A percentile compares a stretch with the other conserved stretches of the same genome.
Conservation (phyloP, 2,888 invertebrate species). For the Euspilapteryx auroguttella region DNA sequence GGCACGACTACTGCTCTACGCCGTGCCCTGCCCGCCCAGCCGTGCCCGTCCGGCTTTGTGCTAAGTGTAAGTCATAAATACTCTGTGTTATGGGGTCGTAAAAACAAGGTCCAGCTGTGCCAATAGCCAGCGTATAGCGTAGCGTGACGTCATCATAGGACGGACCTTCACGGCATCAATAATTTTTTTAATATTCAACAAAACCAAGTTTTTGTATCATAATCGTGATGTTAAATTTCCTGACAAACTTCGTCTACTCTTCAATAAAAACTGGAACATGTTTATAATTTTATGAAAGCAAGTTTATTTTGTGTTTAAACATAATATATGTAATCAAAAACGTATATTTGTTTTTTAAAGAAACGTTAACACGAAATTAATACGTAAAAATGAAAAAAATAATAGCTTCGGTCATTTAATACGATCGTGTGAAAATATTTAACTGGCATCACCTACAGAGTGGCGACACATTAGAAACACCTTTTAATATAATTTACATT, state of each 20-base stretch:
- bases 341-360: slow-evolving; percentile 30
- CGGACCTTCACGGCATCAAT: not conserved
- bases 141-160: not conserved
- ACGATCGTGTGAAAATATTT: slow-evolving; percentile 13
- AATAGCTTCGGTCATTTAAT: slow-evolving; percentile 13
- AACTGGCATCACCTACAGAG: slow-evolving; percentile 31
- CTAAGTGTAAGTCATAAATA: slow-evolving; percentile 49
- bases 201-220: no score
- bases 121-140: slow-evolving; percentile 13
- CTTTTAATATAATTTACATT: slow-evolving; percentile 29
- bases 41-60: no score
- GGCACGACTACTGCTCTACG: no score
- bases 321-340: slow-evolving; percentile 31
- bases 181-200: no score
- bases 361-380: no score
- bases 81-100: slow-evolving; percentile 42
- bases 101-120: slow-evolving; percentile 55
- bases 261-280: no score
- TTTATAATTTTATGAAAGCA: slow-evolving; percentile 3
- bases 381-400: slow-evolving; percentile 22
- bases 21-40: no score
- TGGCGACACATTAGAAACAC: slow-evolving; percentile 31
- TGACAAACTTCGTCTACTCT: no score
- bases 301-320: slow-evolving; percentile 22
- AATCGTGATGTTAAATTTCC: no score